Percentiles rank a stretch among this genome's conserved stretches.
phyloP scores from a whole-genome alignment of 2,113 vertebrate species.

The Serilophus lunatus region DNA sequence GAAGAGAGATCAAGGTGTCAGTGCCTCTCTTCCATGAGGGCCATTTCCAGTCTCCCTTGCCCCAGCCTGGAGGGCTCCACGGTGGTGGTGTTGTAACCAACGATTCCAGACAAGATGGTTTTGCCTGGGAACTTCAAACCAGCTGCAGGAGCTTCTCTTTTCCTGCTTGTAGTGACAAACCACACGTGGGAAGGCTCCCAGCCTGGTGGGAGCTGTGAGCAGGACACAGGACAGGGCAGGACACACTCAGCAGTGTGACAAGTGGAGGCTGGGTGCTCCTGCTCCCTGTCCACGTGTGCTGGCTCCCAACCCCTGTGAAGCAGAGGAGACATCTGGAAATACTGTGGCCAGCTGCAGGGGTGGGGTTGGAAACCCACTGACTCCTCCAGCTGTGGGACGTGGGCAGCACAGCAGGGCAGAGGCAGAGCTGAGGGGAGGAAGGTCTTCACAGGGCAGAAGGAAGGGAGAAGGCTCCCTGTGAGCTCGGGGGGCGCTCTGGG shows the following conservation, averaged over 20 bases:
- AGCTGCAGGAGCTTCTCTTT: not conserved
- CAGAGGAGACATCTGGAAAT: not conserved
- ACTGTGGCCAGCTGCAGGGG: fast-evolving
- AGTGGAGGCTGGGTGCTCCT: too few species aligned
- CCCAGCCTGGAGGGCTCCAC: not conserved
- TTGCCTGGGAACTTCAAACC: not conserved
- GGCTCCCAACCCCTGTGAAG: not conserved
- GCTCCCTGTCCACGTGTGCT: not conserved
- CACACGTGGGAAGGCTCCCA: not conserved
- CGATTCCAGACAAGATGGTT: not conserved
- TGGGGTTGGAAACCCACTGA: not conserved
- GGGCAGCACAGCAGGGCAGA: not conserved
- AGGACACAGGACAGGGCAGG: too few species aligned
- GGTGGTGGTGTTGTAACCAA: not conserved
- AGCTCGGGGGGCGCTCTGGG: not conserved
- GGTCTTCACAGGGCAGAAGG: not conserved
- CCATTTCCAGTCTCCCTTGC: too few species aligned
- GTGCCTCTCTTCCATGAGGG: too few species aligned
- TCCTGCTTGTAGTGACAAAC: not conserved
- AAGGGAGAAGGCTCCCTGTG: not conserved
- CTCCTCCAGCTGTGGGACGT: not conserved
- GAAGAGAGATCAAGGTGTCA: not conserved
- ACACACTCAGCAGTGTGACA: too few species aligned
- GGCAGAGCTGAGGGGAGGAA: not conserved
- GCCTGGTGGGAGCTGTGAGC: too few species aligned